Percentiles rank a stretch among this genome's conserved stretches.
phyloP scores from a whole-genome alignment of 2,797 vertebrate genomes.

The Botia kubotai region DNA sequence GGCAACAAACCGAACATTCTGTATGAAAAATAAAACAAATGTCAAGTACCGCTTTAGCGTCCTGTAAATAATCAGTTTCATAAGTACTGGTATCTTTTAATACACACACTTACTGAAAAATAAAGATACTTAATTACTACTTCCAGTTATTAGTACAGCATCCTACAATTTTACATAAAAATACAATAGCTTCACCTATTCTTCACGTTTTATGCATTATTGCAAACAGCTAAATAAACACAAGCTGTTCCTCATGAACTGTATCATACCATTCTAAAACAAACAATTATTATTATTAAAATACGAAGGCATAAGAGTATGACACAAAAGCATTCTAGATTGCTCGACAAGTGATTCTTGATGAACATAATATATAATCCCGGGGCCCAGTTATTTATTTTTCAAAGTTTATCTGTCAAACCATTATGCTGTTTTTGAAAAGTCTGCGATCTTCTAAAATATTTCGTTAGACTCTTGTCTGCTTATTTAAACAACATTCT shows the following conservation, averaged over 20 bases:
- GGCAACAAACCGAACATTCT: conserved; percentile 53
- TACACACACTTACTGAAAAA: conserved; percentile 47
- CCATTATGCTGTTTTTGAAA: background rate
- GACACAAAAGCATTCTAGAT: conserved; percentile 58
- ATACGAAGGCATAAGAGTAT: conserved; percentile 65
- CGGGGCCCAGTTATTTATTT: background rate
- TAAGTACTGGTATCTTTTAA: conserved; percentile 56
- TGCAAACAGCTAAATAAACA: conserved; percentile 24
- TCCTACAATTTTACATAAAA: conserved; percentile 32
- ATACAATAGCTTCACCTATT: conserved; percentile 40
- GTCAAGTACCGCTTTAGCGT: conserved; percentile 44
- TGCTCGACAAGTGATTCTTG: conserved; percentile 40
- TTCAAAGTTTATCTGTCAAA: conserved; percentile 8
- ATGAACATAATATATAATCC: conserved; percentile 2
- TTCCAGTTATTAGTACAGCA: conserved; percentile 76
- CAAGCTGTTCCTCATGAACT: conserved; percentile 6
- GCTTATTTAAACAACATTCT: conserved; percentile 9
- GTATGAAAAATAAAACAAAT: conserved; percentile 62
- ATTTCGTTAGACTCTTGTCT: background rate
- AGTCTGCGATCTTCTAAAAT: conserved; percentile 7
- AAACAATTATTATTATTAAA: conserved; percentile 52
- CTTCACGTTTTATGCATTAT: conserved; percentile 13
- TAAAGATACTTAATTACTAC: conserved; percentile 64
- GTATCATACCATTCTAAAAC: conserved; percentile 39
- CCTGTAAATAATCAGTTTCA: conserved; percentile 45